These are phyloP conservation scores for Kobus ellipsiprymnus DNA, from an alignment of 2,113 vertebrate species.

Conservation along the genomic window DNA sequence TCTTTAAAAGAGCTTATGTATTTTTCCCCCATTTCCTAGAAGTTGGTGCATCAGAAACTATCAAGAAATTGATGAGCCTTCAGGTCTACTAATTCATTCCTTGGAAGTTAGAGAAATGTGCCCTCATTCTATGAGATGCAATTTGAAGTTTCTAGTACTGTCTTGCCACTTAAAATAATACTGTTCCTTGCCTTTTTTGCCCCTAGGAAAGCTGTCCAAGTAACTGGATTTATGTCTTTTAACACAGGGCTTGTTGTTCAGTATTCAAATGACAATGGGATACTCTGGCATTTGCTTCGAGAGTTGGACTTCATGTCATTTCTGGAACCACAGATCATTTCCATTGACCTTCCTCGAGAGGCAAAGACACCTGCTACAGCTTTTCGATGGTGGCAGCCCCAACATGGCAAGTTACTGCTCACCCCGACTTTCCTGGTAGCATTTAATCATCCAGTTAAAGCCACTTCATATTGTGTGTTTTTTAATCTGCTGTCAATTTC, in stretches of 20 bases:
- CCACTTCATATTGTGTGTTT: background rate
- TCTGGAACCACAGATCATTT: slow-evolving; percentile 94
- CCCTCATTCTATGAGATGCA: background rate
- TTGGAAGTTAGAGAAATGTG: slow-evolving; percentile 40
- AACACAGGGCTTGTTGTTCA: slow-evolving; percentile 92
- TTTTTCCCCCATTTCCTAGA: slow-evolving; percentile 38
- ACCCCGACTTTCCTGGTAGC: background rate
- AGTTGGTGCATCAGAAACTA: slow-evolving; percentile 45
- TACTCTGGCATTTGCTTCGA: slow-evolving; percentile 92
- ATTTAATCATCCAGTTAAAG: background rate
- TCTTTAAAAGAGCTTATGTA: slow-evolving; percentile 39
- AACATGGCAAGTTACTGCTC: slow-evolving; percentile 83
- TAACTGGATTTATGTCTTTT: slow-evolving; percentile 54
- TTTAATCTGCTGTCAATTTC: slow-evolving; percentile 46
- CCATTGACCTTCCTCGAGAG: slow-evolving; percentile 90
- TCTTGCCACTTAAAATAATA: slow-evolving; percentile 19
- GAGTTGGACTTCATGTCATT: slow-evolving; percentile 96
- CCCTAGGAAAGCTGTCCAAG: slow-evolving; percentile 14
- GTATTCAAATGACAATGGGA: slow-evolving; percentile 94
- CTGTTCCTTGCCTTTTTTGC: slow-evolving; percentile 11
- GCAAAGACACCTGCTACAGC: slow-evolving; percentile 93
- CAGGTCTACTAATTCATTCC: slow-evolving; percentile 43
- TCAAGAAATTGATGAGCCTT: slow-evolving; percentile 57
- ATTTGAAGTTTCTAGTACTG: slow-evolving; percentile 19
- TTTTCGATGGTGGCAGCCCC: slow-evolving; percentile 98